Percentiles rank a stretch among this genome's conserved stretches.
These are phyloP conservation scores for Tokudaia tokunoshimensis DNA, from an alignment of 2,797 vertebrate genomes.

Conservation along the genomic window DNA sequence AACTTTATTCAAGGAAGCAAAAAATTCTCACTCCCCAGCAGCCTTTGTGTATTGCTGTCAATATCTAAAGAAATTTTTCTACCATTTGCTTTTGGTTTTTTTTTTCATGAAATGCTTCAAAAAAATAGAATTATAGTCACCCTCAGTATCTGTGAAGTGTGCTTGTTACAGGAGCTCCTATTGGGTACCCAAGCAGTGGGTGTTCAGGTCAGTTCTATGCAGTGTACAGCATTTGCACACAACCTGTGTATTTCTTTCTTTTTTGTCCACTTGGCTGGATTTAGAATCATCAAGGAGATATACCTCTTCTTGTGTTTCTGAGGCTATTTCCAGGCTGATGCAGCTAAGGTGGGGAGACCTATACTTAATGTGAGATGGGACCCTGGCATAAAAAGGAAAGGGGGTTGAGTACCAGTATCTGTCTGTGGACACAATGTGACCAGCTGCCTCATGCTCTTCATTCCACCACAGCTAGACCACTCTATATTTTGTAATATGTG, in stretches of 20 bases:
- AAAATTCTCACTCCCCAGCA: background rate
- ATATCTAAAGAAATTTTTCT: background rate
- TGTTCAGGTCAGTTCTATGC: background rate
- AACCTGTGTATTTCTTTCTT: background rate
- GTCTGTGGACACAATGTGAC: background rate
- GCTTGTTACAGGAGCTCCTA: background rate
- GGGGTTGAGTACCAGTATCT: background rate
- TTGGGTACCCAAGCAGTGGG: background rate
- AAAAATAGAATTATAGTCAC: background rate
- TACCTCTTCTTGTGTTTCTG: background rate
- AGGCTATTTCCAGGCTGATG: background rate
- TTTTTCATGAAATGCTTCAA: constrained; percentile 24
- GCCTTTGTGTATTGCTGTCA: background rate
- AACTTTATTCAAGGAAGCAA: constrained; percentile 34
- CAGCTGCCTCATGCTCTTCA: no score
- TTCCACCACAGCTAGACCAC: background rate
- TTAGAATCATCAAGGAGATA: background rate
- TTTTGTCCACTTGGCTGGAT: background rate
- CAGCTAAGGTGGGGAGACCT: background rate
- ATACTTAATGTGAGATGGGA: background rate
- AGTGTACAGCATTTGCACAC: background rate
- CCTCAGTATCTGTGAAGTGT: background rate
- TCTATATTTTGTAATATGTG: background rate
- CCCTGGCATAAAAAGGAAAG: background rate
- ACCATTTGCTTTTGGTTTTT: background rate